A percentile compares a stretch with the other conserved stretches of the same genome.
These are phyloP conservation scores for Sigmodon hispidus DNA, from an alignment of 2,113 vertebrate species.

Conservation along the genomic window DNA sequence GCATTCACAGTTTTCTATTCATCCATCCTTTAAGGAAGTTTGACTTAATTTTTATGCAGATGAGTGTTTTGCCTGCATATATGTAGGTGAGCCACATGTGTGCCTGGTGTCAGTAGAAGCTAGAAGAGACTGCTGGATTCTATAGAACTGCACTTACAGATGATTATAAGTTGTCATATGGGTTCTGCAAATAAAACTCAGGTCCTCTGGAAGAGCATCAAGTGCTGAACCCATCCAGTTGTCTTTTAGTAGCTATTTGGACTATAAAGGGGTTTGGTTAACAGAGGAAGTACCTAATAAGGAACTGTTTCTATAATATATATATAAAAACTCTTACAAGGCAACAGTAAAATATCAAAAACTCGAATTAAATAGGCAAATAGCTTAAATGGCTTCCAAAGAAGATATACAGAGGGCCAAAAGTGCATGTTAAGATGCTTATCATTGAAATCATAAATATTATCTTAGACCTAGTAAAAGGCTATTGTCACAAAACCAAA, in stretches of 20 bases:
- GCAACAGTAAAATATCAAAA: background rate
- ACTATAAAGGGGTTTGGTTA: background rate
- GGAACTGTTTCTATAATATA: background rate
- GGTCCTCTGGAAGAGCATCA: background rate
- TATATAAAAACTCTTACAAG: background rate
- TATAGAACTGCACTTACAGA: background rate
- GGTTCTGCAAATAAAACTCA: background rate
- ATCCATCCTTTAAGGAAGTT: background rate
- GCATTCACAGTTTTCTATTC: background rate
- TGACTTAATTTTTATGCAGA: background rate
- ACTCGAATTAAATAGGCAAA: background rate
- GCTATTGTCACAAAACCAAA: background rate
- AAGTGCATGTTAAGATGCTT: background rate
- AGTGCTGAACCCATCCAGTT: background rate
- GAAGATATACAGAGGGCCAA: background rate
- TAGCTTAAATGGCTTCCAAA: background rate
- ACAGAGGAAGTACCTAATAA: background rate
- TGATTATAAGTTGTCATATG: background rate
- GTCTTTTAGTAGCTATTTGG: background rate
- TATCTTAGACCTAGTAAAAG: background rate
- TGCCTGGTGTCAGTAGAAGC: background rate
- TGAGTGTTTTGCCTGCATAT: background rate
- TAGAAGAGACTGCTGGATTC: background rate
- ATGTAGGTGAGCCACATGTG: background rate
- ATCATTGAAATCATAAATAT: background rate